Conservation (phyloP, 1,140 invertebrate species). For the Drosophila nannoptera region DNA sequence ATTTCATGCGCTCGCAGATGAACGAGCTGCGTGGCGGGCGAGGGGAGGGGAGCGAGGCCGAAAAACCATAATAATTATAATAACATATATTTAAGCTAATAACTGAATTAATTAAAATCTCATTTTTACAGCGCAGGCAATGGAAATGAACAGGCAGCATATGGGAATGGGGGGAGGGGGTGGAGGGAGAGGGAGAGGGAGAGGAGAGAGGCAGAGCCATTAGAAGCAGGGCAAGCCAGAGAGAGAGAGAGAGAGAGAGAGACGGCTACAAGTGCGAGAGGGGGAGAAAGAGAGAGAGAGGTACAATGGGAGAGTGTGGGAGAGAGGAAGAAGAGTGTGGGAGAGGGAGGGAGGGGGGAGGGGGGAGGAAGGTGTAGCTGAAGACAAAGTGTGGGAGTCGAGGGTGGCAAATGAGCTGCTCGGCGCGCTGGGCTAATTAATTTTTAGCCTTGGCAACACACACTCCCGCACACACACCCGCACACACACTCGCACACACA, state of each 20-base stretch:
- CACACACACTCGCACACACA: conserved; percentile 17
- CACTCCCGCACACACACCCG: conserved; percentile 15
- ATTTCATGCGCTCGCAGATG: conserved; percentile 24
- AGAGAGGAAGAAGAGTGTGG: conserved; percentile 9
- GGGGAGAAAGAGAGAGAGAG: not conserved
- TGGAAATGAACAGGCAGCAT: conserved; percentile 17
- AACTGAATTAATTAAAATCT: conserved; percentile 78
- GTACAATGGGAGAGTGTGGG: conserved; percentile 7
- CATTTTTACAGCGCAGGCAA: conserved; percentile 52
- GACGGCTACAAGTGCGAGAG: not conserved
- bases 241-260: conserved; percentile 2
- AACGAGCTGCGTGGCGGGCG: not conserved
- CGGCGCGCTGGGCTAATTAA: conserved; percentile 55
- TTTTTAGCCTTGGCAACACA: conserved; percentile 44
- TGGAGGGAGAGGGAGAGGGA: conserved; percentile 12
- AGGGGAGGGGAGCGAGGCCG: conserved; percentile 1
- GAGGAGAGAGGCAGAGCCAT: not conserved
- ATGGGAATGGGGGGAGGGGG: conserved; percentile 16
- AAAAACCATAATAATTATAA: conserved; percentile 44
- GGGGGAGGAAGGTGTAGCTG: not conserved
- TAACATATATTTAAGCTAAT: conserved; percentile 75
- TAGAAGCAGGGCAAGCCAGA: not conserved
- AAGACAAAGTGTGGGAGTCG: too few species aligned
- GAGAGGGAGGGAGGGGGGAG: not conserved
- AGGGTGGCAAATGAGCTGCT: conserved; percentile 10